These are phyloP conservation scores for Melinaea marsaeus DNA, from an alignment of 2,888 invertebrate genomes.

Conservation along the genomic window DNA sequence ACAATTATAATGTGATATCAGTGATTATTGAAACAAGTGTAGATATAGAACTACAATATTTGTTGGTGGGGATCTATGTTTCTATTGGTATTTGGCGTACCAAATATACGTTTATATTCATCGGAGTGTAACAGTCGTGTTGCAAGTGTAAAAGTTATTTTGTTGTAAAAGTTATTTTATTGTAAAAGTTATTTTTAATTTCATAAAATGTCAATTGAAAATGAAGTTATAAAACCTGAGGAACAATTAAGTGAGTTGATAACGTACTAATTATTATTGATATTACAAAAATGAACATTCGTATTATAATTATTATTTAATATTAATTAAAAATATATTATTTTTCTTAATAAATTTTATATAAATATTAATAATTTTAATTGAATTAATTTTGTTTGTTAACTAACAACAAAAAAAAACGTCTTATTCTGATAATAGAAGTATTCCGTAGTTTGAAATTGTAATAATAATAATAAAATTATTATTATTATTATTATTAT, in stretches of 20 bases:
- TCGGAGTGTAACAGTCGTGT: slow-evolving; percentile 2
- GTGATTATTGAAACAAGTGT: slow-evolving; percentile 6
- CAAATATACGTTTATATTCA: slow-evolving; percentile 3
- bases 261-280: neutral
- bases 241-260: slow-evolving; percentile 30
- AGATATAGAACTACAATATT: neutral
- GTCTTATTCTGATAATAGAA: too few species aligned
- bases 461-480: too few species aligned
- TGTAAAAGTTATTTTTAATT: neutral
- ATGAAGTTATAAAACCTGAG: slow-evolving; percentile 21
- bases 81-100: slow-evolving; percentile 4
- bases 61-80: neutral
- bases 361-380: too few species aligned
- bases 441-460: too few species aligned
- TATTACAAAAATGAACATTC: too few species aligned
- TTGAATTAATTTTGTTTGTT: too few species aligned
- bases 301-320: too few species aligned
- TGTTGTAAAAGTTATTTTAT: neutral
- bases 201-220: slow-evolving; percentile 15
- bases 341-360: too few species aligned
- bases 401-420: too few species aligned
- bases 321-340: too few species aligned
- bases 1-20: neutral
- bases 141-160: neutral
- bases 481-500: too few species aligned